These are phyloP conservation scores for Liodrosophila aerea DNA, from an alignment of 2,888 invertebrate genomes.

Conservation along the genomic window DNA sequence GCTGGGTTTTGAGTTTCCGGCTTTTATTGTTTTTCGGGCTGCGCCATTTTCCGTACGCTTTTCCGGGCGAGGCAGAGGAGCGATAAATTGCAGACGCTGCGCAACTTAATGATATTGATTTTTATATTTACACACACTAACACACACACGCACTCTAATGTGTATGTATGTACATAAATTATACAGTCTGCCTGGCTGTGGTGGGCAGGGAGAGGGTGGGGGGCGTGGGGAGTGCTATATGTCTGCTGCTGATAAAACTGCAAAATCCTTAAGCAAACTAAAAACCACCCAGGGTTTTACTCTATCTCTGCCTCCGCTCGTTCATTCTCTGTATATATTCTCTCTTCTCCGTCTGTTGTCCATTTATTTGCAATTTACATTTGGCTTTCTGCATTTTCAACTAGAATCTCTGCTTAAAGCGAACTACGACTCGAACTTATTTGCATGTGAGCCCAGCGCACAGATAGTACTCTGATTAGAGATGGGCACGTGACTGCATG, in stretches of 20 bases:
- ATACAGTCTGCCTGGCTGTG: too few relatives aligned
- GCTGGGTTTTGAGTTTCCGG: constrained; percentile 51
- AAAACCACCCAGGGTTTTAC: constrained; percentile 35
- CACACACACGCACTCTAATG: background rate
- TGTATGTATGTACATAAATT: constrained; percentile 21
- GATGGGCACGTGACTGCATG: constrained; percentile 14
- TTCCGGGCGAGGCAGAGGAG: constrained; percentile 29
- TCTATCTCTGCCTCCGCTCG: constrained; percentile 2
- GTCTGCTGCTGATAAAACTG: constrained; percentile 46
- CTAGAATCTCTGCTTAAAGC: constrained; percentile 19
- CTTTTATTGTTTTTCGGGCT: constrained; percentile 36
- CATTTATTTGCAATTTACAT: constrained; percentile 24
- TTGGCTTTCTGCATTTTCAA: constrained; percentile 34
- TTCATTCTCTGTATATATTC: constrained; percentile 13
- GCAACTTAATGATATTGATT: constrained; percentile 46
- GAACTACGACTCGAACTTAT: constrained; percentile 14
- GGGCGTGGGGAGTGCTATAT: constrained; percentile 20
- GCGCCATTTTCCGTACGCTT: constrained; percentile 57
- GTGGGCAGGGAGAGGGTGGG: background rate
- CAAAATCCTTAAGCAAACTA: constrained; percentile 35
- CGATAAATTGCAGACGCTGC: constrained; percentile 48
- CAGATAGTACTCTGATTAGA: constrained; percentile 14
- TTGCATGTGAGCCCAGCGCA: constrained; percentile 22
- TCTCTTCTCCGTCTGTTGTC: constrained; percentile 5
- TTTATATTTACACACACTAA: constrained; percentile 4